A percentile compares a stretch with the other conserved stretches of the same genome.
Conservation (phyloP, 2,797 vertebrate genomes). For the Crypturellus tataupa region DNA sequence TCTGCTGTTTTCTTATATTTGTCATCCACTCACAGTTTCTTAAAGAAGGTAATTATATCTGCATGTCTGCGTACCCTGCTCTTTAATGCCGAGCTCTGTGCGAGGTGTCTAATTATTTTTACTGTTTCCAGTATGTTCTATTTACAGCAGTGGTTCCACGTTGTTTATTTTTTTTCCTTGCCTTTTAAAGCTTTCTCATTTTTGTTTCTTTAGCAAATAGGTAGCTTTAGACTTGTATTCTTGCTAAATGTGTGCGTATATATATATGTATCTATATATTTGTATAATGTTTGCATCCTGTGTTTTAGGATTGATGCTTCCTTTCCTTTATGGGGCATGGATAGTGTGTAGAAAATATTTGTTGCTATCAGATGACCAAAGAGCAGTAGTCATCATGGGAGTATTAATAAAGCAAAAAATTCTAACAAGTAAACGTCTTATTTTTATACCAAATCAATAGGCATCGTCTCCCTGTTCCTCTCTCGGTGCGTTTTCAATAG, state of each 20-base stretch:
- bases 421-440: conserved; percentile 72
- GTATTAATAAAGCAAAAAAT: conserved; percentile 60
- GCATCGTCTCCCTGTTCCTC: conserved; percentile 42
- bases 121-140: conserved; percentile 72
- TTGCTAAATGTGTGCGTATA: neutral
- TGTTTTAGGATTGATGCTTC: conserved; percentile 1
- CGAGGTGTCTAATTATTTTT: conserved; percentile 70
- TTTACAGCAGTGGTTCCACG: conserved; percentile 56
- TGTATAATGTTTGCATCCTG: neutral
- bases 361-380: conserved; percentile 48
- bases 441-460: conserved; percentile 76
- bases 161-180: neutral
- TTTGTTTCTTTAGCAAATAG: conserved; percentile 42
- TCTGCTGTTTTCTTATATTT: conserved; percentile 96
- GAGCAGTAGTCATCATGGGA: conserved; percentile 33
- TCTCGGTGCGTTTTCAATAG: conserved; percentile 88
- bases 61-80: conserved; percentile 73
- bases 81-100: conserved; percentile 57
- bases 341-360: conserved; percentile 19
- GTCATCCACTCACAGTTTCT: conserved; percentile 95
- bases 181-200: neutral
- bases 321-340: neutral
- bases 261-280: neutral
- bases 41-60: conserved; percentile 93
- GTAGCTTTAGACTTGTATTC: conserved; percentile 24